Evolutionary conservation across 2,113 vertebrate species (phyloP), one percentile per base, ranked within the genome.

Genomic region (Rhipidura dahli): DNA sequence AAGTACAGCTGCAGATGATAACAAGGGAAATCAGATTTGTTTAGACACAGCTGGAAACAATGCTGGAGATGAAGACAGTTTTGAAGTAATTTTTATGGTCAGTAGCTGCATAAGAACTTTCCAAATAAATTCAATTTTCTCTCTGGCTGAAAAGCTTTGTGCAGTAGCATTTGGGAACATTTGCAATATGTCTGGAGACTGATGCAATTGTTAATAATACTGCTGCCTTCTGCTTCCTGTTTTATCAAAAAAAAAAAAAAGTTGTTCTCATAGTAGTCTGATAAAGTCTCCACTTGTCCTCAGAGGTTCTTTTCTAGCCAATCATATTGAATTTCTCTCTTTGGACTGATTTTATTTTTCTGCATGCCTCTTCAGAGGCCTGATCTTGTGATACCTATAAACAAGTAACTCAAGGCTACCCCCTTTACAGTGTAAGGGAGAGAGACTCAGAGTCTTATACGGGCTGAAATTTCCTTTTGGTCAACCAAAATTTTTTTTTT

Each of bases 11-110:
- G 94, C 88, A 92, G 68, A 73, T 73, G 45, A 69, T 73, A 31
- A 81, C 56, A 92, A 64, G 68, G 50, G 79, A 83, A 83, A 92
- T 78, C 59, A 64, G 14, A 86, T 93, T 93, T 91, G 47, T 40
- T 95, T 92, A 85, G 92, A 83, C 47, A 50, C 78, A 93, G 91
- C 90, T 95, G 94, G 89, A 96, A 89, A 93, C 30, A 76, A 50
- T 80, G 42, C 64, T 96, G 71, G 56, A 70, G 50, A 87, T 49
- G 12, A 73, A 92, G 83, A 73, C 17, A 77, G 42, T 39, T 93
- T 85, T 83, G 71, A 88, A 87, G 83, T 65, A 13, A 22, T 59
- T 82, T 93, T 82, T 69, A 76, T 54, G 51, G 70, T 84, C 61
- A 70, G 84, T 76, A 80, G 87, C 66, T 94, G 42, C 63, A 39